A percentile compares a stretch with the other conserved stretches of the same genome.
Conservation (phyloP, 2,888 invertebrate genomes). For the Iphiclides podalirius region DNA sequence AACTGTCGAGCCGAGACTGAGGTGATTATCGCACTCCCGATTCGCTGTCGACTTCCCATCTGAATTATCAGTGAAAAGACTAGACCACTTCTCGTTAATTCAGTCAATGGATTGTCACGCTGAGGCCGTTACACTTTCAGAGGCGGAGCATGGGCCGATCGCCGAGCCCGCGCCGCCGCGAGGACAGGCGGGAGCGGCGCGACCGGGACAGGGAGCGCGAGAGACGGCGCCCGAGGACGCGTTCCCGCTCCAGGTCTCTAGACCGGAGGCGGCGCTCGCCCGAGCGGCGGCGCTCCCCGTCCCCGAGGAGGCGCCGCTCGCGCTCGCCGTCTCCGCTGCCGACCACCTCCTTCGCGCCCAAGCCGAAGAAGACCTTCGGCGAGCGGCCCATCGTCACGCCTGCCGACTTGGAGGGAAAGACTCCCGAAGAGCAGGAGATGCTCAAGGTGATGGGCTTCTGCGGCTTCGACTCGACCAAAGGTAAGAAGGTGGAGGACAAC, state of each 20-base stretch:
- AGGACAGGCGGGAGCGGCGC: constrained; percentile 47
- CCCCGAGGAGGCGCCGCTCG: constrained; percentile 51
- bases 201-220: constrained; percentile 67
- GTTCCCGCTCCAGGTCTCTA: constrained; percentile 66
- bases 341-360: constrained; percentile 59
- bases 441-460: constrained; percentile 98
- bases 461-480: constrained; percentile 97
- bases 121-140: too few relatives aligned
- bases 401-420: constrained; percentile 93
- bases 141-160: constrained; percentile 68
- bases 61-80: too few relatives aligned
- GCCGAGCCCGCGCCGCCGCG: constrained; percentile 73
- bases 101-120: too few relatives aligned
- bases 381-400: constrained; percentile 86
- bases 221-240: constrained; percentile 58
- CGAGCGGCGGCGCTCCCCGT: constrained; percentile 52
- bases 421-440: constrained; percentile 96
- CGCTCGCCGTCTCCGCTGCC: constrained; percentile 60
- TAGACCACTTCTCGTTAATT: too few relatives aligned
- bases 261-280: constrained; percentile 69
- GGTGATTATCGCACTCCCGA: constrained; percentile 45
- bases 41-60: too few relatives aligned
- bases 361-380: constrained; percentile 61
- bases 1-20: constrained; percentile 58
- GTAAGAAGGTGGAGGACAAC: constrained; percentile 96